Evolutionary conservation across 2,888 invertebrate species (phyloP), one percentile per base, ranked within the genome.

Genomic region (Elaeidobius kamerunicus): DNA sequence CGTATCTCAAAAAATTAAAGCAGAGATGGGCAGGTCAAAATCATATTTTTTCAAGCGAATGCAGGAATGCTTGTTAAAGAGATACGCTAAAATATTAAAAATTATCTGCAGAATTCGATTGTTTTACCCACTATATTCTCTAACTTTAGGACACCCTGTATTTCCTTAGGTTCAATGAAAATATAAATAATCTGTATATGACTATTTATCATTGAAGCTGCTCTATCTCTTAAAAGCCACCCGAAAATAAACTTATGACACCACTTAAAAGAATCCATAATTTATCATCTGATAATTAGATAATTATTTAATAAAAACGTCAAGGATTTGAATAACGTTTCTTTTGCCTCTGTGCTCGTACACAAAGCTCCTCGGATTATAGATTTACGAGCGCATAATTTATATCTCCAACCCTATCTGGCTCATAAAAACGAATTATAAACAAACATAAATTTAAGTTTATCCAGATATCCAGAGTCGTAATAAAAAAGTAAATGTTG

Each of bases 341-440:
- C n/a, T n/a, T n/a, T n/a, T n/a, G 44, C 16, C 38, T 46, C 36
- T 43, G 41, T 51, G 55, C 44, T 18, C 34, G 41, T 41, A 35
- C 27, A 55, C 41, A 46, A 55, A 50, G 45, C 51, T 44, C 30
- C 30, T 48, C 44, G 45, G 43, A 35, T 51, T 43, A 36, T 43
- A 44, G 41, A 56, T 56, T 52, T 56, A 56, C 45, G 52, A 52
- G 20, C 43, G 30, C 52, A 52, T 56, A 56, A 56, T 52, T 56
- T 52, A 56, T 45, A 48, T 56, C 52, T 56, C 34, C 52, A 52
- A 52, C 52, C 52, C 56, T 52, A 56, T 56, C 56, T 56, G 56
- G 56, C 39, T 44, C 56, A 56, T 56, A 53, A 56, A 53, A 56
- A 56, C 56, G 52, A 56, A 56, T 56, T 56, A 56, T 56, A 56